These are phyloP conservation scores for Notodonta dromedarius DNA, from an alignment of 2,888 invertebrate species.

Conservation along the genomic window DNA sequence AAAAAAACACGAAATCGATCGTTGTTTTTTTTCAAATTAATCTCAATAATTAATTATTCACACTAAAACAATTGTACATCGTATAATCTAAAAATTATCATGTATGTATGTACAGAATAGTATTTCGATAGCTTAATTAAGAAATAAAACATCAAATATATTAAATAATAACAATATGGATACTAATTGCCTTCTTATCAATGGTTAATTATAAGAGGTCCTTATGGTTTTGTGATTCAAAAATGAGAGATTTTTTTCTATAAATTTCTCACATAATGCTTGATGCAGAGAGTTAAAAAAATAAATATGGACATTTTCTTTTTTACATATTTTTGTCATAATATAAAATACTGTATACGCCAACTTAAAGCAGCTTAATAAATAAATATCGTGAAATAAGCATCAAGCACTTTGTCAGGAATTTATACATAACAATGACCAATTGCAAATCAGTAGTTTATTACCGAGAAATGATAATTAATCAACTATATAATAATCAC, in stretches of 20 bases:
- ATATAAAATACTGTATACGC: conserved; percentile 26
- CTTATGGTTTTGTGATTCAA: conserved; percentile 82
- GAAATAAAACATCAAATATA: conserved; percentile 84
- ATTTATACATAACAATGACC: conserved; percentile 48
- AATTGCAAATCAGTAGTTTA: conserved; percentile 52
- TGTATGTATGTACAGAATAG: conserved; percentile 81
- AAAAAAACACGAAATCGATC: conserved; percentile 61
- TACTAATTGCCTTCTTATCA: conserved; percentile 84
- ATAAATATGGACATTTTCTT: conserved; percentile 45
- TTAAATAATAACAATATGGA: conserved; percentile 84
- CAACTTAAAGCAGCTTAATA: conserved; percentile 40
- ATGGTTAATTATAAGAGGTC: conserved; percentile 85
- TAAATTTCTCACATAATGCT: conserved; percentile 56
- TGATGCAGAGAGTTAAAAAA: conserved; percentile 38
- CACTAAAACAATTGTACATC: conserved; percentile 84
- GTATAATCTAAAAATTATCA: conserved; percentile 78
- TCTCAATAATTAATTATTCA: conserved; percentile 80
- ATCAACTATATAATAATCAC: conserved; percentile 72
- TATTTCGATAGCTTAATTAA: conserved; percentile 79
- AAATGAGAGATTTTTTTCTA: conserved; percentile 49
- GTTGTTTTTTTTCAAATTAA: conserved; percentile 62
- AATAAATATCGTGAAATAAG: conserved; percentile 40
- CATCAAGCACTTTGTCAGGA: conserved; percentile 62
- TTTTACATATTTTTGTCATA: conserved; percentile 18
- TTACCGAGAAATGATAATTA: conserved; percentile 57